phyloP scores from a whole-genome alignment of 2,888 invertebrate species.

The Autographa pulchrina region DNA sequence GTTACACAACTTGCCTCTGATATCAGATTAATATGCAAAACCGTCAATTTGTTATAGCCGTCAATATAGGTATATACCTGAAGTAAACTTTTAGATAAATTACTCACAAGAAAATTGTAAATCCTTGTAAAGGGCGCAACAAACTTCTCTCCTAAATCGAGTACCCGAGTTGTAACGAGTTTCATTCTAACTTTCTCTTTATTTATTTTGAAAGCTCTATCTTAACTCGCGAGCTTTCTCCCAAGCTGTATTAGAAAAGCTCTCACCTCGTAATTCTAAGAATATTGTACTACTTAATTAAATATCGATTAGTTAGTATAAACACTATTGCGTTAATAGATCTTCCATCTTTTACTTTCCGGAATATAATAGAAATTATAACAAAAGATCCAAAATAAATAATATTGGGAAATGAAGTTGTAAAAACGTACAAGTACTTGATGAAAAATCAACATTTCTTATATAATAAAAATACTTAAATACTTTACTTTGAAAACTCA shows the following conservation, averaged over 20 bases:
- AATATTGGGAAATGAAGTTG: too few relatives aligned
- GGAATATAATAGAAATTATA: too few relatives aligned
- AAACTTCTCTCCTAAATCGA: constrained; percentile 23
- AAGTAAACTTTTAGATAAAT: not conserved
- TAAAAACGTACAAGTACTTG: too few relatives aligned
- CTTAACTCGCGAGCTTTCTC: constrained; percentile 16
- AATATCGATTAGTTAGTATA: not conserved
- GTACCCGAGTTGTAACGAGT: constrained; percentile 9
- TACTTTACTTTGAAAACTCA: too few relatives aligned
- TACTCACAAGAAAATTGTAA: not conserved
- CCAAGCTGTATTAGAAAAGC: constrained; percentile 12
- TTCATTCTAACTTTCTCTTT: constrained; percentile 16
- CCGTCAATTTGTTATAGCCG: too few relatives aligned
- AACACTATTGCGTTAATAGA: not conserved
- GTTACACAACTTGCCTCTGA: too few relatives aligned
- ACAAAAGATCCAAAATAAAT: too few relatives aligned
- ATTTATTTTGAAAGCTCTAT: constrained; percentile 26
- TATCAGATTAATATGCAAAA: too few relatives aligned
- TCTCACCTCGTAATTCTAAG: not conserved
- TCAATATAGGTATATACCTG: not conserved
- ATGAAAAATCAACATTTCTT: too few relatives aligned
- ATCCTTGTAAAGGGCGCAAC: not conserved
- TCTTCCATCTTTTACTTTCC: not conserved
- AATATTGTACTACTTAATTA: not conserved
- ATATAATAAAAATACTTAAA: too few relatives aligned